Base-by-base conservation (phyloP, 64 coral and sea anemone genomes). In the Acropora tenuis region DNA sequence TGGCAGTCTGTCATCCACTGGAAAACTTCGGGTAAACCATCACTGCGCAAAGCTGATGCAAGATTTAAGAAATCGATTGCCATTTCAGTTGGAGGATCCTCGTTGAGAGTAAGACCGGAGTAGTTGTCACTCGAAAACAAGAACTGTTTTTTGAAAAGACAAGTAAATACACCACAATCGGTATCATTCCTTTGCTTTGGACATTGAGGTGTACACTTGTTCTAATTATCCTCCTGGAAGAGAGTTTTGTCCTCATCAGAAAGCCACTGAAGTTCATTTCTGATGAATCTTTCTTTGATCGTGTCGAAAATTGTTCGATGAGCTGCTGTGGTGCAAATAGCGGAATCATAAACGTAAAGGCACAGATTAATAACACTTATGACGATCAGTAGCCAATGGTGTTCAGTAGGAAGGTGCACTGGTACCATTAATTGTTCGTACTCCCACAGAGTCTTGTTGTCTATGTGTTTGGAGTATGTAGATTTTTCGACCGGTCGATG, bases 391-490 rank as follows among this genome's bases (percentile, higher is more conserved):
- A 30, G 30, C 30, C 30, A 30, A 30, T 30, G 30, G 30, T 30
- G 30, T 30, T 30, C 30, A 30, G 30, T 30, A 30, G 30, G 30
- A 30, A 30, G 30, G 30, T 30, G 30, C 30, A 30, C 30, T 30
- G 30, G 30, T 30, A 30, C 30, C 30, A 30, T 41, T 48, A 85
- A 41, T 17, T 85, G 65, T 43, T 85, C 82, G 19, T 41, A 67
- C 60, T 86, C 82, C 20, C 20, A 43, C 53, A 88, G 72, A 17
- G 50, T 17, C 12, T 85, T 41, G 8, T 85, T 60, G 19, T 10
- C 41, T 66, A 68, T 60, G 75, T 76, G 46, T 42, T 78, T 42
- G 44, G 2, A 88, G 86, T 88, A 88, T 77, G 43, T 78, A 78
- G 43, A 50, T 78, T 42, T 78, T 78, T 78, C 75, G 42, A 47